phyloP scores from a whole-genome alignment of 2,113 vertebrate species.

The Calidris pygmaea region DNA sequence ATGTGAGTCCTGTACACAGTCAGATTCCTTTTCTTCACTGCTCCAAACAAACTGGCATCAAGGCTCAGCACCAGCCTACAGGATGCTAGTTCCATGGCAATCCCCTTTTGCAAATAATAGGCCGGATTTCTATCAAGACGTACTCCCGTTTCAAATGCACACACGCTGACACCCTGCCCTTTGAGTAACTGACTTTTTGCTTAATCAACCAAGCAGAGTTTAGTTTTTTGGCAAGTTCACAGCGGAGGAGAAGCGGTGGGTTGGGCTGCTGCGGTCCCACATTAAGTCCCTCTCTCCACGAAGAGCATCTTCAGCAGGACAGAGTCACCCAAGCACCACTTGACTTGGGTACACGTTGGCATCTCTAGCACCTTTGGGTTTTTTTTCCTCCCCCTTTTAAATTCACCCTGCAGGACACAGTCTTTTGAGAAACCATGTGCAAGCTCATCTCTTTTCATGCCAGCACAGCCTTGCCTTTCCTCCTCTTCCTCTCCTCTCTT shows the following conservation, averaged over 20 bases:
- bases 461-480: background rate
- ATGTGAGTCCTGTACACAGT: rapidly evolving
- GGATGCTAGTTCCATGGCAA: background rate
- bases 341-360: background rate
- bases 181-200: background rate
- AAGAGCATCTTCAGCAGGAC: background rate
- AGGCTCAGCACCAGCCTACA: background rate
- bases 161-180: background rate
- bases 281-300: background rate
- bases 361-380: background rate
- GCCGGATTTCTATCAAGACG: background rate
- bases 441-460: background rate
- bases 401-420: background rate
- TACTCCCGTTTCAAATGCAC: background rate
- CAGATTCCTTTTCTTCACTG: background rate
- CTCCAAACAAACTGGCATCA: background rate
- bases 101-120: background rate
- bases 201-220: background rate
- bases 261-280: background rate
- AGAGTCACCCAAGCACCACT: background rate
- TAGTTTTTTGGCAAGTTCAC: background rate
- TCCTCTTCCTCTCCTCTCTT: background rate
- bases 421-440: background rate
- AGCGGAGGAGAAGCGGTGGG: background rate
- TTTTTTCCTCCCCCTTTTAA: background rate